Evolutionary conservation across 2,113 vertebrate genomes (phyloP).

Genomic region (Stegostoma tigrinum): DNA sequence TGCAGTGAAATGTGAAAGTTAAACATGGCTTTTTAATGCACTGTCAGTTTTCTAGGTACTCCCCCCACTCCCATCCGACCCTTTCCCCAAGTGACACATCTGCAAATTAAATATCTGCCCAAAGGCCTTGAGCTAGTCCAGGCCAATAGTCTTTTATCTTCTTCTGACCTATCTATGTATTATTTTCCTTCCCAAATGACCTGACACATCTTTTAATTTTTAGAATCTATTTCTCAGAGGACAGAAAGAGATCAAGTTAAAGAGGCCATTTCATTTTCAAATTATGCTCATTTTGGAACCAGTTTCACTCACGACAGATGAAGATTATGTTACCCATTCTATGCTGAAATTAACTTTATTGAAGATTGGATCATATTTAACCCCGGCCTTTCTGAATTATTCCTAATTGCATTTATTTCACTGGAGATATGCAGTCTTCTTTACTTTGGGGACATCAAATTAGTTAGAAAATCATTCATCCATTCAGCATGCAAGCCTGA

Average conservation of each 20-base stretch:
- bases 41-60: background rate
- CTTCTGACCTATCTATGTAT: constrained; percentile 10
- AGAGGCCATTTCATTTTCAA: constrained; percentile 34
- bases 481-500: background rate
- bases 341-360: background rate
- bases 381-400: background rate
- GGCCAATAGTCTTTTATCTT: background rate
- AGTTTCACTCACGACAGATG: background rate
- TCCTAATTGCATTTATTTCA: background rate
- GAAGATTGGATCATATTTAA: background rate
- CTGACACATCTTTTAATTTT: constrained; percentile 33
- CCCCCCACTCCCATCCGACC: background rate
- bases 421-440: background rate
- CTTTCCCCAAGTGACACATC: background rate
- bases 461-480: background rate
- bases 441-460: background rate
- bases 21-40: background rate
- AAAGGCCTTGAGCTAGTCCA: background rate
- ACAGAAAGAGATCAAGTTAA: constrained; percentile 26
- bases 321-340: background rate
- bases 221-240: constrained; percentile 29
- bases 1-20: background rate
- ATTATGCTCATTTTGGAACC: background rate
- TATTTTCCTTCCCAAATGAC: constrained; percentile 15
- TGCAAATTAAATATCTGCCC: background rate